Base-by-base conservation (phyloP, 2,888 invertebrate genomes). In the Ecdyonurus torrentis region DNA sequence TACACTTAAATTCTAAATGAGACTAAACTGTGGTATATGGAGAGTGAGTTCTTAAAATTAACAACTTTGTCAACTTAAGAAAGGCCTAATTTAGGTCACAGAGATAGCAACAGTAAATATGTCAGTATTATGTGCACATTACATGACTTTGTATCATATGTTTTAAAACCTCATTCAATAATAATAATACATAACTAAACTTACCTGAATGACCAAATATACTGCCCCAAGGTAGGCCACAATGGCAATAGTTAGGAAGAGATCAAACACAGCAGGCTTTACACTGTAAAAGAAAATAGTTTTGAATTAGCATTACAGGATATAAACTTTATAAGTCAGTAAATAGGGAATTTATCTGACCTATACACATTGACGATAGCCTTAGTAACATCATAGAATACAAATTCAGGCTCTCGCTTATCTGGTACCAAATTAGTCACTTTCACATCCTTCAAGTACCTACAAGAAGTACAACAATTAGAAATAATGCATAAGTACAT, bases 221-320 rank as follows among this genome's bases (percentile, higher is more conserved):
- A 96, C 82, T 2, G 85, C 71, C n/a, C 83, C 81, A 63, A 98
- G 81, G 75, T 98, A 98, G 23, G 84, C 79, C 50, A 87, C 79
- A 71, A 98, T 96, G 52, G 84, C 85, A 65, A 90, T 75, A 1
- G 96, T 95, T 18, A 98, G 81, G 69, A 98, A 87, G 69, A 99
- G 83, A 80, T 99, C 98, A 78, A 98, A 98, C 63, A 97, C 87
- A 10, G 98, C 98, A 66, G 98, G 98, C 74, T 98, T 98, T 3
- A 97, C 96, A 74, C 93, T 91, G 81, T 69, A 84, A 83, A 65
- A 65, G 66, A 7, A 58, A 37, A 25, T n/a, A 59, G 18, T 19
- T 2, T n/a, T n/a, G n/a, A n/a, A n/a, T n/a, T n/a, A n/a, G n/a
- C n/a, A n/a, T n/a, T n/a, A n/a, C n/a, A n/a, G n/a, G n/a, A n/a